Conservation (phyloP, 2,113 vertebrate species). For the Cercocebus atys region DNA sequence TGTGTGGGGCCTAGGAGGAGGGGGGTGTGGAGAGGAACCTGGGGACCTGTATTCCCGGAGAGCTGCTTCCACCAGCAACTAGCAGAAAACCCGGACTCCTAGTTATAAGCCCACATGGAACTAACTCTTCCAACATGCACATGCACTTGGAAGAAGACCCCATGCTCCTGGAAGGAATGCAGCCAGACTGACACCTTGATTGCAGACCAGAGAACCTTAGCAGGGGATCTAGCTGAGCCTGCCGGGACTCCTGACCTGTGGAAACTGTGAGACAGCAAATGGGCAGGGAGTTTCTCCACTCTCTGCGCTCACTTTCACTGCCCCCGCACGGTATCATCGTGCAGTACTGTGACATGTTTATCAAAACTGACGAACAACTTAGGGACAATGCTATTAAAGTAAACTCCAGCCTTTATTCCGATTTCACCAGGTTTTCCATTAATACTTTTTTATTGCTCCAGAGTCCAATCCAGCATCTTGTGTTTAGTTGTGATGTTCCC, state of each 20-base stretch:
- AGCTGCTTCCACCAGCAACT: not conserved
- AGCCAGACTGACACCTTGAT: not conserved
- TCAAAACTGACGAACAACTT: not conserved
- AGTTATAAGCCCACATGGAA: not conserved
- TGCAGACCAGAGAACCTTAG: not conserved
- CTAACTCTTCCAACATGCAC: not conserved
- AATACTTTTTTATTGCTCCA: not conserved
- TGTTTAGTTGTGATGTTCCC: not conserved
- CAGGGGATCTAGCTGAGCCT: not conserved
- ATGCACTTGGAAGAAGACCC: not conserved
- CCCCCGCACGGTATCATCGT: not conserved
- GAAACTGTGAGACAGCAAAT: not conserved
- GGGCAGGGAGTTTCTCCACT: not conserved
- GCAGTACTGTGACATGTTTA: not conserved
- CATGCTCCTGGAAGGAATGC: not conserved
- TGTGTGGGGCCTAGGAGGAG: not conserved
- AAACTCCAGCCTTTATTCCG: not conserved
- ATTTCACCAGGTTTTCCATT: not conserved
- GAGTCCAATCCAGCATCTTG: not conserved
- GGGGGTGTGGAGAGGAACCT: not conserved
- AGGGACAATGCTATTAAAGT: not conserved
- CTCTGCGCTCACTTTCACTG: not conserved
- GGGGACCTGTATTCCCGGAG: not conserved
- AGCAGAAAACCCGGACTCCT: not conserved
- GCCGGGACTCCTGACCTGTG: not conserved